These are phyloP conservation scores for Rhizomys pruinosus DNA, from an alignment of 2,113 vertebrate species.

Conservation along the genomic window DNA sequence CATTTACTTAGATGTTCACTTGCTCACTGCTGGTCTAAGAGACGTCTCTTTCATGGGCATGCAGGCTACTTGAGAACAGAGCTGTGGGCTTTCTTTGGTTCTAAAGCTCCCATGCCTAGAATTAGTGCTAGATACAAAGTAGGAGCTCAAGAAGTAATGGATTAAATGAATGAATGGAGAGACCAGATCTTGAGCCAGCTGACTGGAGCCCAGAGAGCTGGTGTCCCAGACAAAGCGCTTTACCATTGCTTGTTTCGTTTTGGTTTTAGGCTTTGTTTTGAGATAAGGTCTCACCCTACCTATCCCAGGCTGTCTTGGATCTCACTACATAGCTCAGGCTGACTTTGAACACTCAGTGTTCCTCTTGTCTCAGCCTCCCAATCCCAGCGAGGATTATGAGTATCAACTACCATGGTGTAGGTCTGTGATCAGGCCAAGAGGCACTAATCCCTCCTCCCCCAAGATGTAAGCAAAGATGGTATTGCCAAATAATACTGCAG, in stretches of 20 bases:
- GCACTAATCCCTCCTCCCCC: neutral
- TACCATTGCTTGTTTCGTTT: neutral
- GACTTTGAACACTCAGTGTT: neutral
- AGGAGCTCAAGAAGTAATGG: neutral
- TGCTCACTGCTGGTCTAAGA: neutral
- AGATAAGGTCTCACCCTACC: neutral
- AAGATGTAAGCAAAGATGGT: neutral
- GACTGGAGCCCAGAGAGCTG: neutral
- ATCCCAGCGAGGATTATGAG: neutral
- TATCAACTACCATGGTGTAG: neutral
- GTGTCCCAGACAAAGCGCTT: neutral
- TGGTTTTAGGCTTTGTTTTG: neutral
- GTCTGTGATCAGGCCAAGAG: neutral
- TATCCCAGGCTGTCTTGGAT: neutral
- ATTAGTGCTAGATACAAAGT: neutral
- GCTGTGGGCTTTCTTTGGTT: neutral
- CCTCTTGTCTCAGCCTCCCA: neutral
- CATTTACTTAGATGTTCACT: neutral
- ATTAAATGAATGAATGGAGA: neutral
- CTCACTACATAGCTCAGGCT: neutral
- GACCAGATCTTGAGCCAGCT: neutral
- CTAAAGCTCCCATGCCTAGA: neutral
- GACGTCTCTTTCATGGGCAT: neutral
- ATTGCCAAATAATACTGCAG: neutral
- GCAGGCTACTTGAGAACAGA: neutral